Evolutionary conservation across 2,888 invertebrate genomes (phyloP).

Genomic region (Perithous albicinctus): DNA sequence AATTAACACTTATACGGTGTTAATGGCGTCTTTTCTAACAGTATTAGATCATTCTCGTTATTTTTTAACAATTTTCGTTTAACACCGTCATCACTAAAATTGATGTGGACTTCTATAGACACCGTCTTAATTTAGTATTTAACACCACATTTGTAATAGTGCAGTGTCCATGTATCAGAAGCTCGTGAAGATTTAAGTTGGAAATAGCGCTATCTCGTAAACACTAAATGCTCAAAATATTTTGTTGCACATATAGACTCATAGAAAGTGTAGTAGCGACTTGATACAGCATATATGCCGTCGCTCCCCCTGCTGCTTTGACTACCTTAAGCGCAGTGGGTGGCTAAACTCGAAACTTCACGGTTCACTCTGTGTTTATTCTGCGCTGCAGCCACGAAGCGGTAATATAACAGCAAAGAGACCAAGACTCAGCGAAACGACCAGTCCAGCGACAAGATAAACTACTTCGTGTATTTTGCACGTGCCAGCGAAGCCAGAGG

Average conservation of each 20-base stretch:
- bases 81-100: no score
- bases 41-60: no score
- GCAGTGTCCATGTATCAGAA: no score
- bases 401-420: conserved; percentile 40
- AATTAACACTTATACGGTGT: no score
- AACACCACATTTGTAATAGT: no score
- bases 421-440: conserved; percentile 54
- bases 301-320: conserved; percentile 10
- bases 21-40: no score
- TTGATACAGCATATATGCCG: neutral
- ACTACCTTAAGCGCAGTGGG: conserved; percentile 54
- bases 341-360: conserved; percentile 65
- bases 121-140: no score
- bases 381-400: conserved; percentile 42
- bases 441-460: conserved; percentile 62
- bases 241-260: neutral
- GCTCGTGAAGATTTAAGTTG: no score
- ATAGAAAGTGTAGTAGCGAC: neutral
- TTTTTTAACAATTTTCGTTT: no score
- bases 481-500: conserved; percentile 50
- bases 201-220: no score
- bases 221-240: no score
- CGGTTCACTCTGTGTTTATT: conserved; percentile 64
- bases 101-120: no score
- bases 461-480: conserved; percentile 63